Percentiles rank a stretch among this genome's conserved stretches.
Conservation (phyloP, 1,140 invertebrate genomes). For the Uloborus diversus region DNA sequence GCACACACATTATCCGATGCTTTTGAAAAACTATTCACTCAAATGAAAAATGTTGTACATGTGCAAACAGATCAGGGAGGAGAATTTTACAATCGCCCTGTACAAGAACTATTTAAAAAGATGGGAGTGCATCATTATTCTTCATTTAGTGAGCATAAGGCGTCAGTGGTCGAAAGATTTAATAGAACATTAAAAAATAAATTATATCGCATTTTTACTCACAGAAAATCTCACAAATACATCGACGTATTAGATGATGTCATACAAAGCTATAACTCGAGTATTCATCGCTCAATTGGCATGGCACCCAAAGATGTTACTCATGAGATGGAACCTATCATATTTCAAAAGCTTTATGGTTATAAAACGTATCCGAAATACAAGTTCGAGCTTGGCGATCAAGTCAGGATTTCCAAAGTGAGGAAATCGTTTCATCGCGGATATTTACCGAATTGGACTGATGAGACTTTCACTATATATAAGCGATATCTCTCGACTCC, state of each 20-base stretch:
- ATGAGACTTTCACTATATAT: constrained; percentile 31
- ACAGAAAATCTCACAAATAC: constrained; percentile 64
- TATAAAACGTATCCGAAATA: neutral
- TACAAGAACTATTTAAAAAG: constrained; percentile 62
- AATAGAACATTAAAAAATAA: constrained; percentile 67
- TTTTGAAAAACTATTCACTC: constrained; percentile 54
- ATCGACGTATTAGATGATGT: constrained; percentile 61
- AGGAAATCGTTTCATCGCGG: constrained; percentile 39
- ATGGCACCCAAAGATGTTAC: constrained; percentile 63
- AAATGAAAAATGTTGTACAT: neutral
- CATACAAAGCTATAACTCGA: constrained; percentile 60
- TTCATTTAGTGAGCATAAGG: constrained; percentile 63
- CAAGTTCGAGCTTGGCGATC: constrained; percentile 61
- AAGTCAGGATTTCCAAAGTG: constrained; percentile 45
- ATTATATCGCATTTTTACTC: constrained; percentile 66
- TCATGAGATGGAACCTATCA: constrained; percentile 60
- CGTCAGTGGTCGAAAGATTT: constrained; percentile 67
- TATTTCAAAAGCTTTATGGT: constrained; percentile 22
- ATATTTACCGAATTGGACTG: constrained; percentile 47
- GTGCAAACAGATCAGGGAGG: constrained; percentile 51
- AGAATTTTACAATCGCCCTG: constrained; percentile 53
- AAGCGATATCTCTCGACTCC: neutral
- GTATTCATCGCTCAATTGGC: constrained; percentile 65
- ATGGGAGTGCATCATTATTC: constrained; percentile 66
- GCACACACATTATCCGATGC: constrained; percentile 48